Evolutionary conservation across 2,113 vertebrate species (phyloP), one percentile per base, ranked within the genome.

Genomic region (Vanacampus margaritifer): DNA sequence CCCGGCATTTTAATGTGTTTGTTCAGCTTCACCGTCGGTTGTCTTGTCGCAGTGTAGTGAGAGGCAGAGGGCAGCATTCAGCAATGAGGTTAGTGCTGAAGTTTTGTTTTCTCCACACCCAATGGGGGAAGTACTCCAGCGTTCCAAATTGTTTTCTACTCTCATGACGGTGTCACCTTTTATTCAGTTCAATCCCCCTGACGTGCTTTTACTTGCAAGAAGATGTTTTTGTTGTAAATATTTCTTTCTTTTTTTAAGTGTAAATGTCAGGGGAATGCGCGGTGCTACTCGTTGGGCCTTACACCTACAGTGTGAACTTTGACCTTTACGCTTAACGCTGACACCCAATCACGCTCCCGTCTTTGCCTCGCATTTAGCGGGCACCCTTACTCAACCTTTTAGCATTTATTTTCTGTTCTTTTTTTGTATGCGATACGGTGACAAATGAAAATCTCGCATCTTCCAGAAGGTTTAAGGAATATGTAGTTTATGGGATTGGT

Each of bases 281-380:
- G 88, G 88, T 90, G 88, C 87, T 90, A 86, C 73, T 71, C 76
- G 19, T 71, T 28, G 65, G 78, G 74, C 79, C 71, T 51, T 71
- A 61, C 65, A 59, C 41, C 66, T 63, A 58, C 57, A 45, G 24
- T 77, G 54, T 83, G 73, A 85, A 71, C 74, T 82, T 51, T 77
- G 80, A 81, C 70, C 85, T 88, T 83, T 64, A 60, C 0, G 23
- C 68, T 61, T 2, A 56, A 68, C 71, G 64, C 63, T 64, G 60
- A 75, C 74, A 75, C 63, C 48, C 69, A 16, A 72, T 74, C 63
- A 68, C 67, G 65, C 84, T 71, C 83, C 51, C 24, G 26, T 50
- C 13, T 13, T 37, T 37, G 45, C 8, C 62, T 32, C 57, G 36
- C 26, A 39, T 71, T 54, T 36, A 28, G 48, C 35, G 37, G 6